These are phyloP conservation scores for Hofmannophila pseudospretella DNA, from an alignment of 2,888 invertebrate genomes.

Conservation along the genomic window DNA sequence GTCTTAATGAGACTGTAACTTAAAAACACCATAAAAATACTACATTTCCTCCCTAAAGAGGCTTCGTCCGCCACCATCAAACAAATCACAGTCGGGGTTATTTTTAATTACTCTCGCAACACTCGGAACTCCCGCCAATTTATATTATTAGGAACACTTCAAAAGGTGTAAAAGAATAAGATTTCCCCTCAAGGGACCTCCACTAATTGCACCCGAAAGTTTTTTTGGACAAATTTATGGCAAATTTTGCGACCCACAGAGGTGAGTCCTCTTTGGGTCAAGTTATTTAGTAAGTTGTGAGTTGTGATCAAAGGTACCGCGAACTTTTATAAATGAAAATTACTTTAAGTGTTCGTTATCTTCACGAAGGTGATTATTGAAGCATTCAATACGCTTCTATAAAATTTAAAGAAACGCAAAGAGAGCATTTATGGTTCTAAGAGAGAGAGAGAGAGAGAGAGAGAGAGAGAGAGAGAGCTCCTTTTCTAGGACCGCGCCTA, in stretches of 20 bases:
- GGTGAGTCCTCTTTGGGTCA: constrained; percentile 1
- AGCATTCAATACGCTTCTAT: no score
- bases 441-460: no score
- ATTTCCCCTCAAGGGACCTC: background rate
- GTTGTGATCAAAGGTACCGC: constrained; percentile 3
- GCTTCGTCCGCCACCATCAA: constrained; percentile 3
- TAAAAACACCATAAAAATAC: background rate
- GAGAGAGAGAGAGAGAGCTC: no score
- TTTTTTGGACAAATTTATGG: background rate
- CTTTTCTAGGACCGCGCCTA: no score
- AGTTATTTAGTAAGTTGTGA: constrained; percentile 2
- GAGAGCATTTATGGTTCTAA: no score
- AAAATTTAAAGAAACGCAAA: no score
- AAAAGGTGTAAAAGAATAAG: constrained; percentile 6
- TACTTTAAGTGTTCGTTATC: no score
- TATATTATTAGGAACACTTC: constrained; percentile 9
- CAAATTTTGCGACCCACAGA: background rate
- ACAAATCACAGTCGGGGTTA: constrained; percentile 2
- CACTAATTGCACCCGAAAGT: constrained; percentile 2
- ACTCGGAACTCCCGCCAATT: constrained; percentile 8
- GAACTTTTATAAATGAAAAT: no score
- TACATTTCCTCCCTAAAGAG: background rate
- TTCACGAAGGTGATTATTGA: no score
- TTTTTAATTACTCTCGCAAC: constrained; percentile 8
- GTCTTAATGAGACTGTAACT: background rate